A percentile compares a stretch with the other conserved stretches of the same genome.
phyloP scores from a whole-genome alignment of 2,888 invertebrate species.

The Conus canariensis region DNA sequence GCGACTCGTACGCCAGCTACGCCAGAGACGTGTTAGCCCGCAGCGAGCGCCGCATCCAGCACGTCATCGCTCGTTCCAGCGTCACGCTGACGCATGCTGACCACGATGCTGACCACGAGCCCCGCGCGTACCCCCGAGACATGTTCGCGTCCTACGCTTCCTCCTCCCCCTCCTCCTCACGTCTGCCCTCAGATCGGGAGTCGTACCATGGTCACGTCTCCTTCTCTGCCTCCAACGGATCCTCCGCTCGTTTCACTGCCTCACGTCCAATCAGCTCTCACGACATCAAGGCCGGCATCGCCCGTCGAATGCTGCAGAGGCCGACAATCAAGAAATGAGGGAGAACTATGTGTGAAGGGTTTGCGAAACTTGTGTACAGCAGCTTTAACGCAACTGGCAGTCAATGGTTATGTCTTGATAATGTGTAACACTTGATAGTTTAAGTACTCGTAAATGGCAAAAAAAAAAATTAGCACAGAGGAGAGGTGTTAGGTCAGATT shows the following conservation, averaged over 20 bases:
- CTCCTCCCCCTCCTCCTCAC: slow-evolving; percentile 49
- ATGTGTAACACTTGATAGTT: no score
- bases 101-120: not conserved
- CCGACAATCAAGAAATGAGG: not conserved
- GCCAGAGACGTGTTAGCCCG: slow-evolving; percentile 62
- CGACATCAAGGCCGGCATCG: slow-evolving; percentile 51
- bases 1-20: slow-evolving; percentile 63
- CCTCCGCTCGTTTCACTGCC: slow-evolving; percentile 14
- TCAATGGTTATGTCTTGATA: no score
- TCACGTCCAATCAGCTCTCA: slow-evolving; percentile 50
- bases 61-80: slow-evolving; percentile 28
- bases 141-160: slow-evolving; percentile 43
- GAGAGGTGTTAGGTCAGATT: no score
- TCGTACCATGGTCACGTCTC: no score
- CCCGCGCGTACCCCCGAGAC: not conserved
- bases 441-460: no score
- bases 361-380: not conserved
- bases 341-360: not conserved
- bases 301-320: slow-evolving; percentile 29
- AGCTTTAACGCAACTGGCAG: not conserved
- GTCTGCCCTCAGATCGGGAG: slow-evolving; percentile 3
- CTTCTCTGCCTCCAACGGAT: no score
- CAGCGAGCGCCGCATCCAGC: slow-evolving; percentile 54
- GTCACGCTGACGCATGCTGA: not conserved
- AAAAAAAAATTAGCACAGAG: no score